A percentile compares a stretch with the other conserved stretches of the same genome.
These are phyloP conservation scores for Hydropotes inermis DNA, from an alignment of 2,113 vertebrate genomes.

Conservation along the genomic window DNA sequence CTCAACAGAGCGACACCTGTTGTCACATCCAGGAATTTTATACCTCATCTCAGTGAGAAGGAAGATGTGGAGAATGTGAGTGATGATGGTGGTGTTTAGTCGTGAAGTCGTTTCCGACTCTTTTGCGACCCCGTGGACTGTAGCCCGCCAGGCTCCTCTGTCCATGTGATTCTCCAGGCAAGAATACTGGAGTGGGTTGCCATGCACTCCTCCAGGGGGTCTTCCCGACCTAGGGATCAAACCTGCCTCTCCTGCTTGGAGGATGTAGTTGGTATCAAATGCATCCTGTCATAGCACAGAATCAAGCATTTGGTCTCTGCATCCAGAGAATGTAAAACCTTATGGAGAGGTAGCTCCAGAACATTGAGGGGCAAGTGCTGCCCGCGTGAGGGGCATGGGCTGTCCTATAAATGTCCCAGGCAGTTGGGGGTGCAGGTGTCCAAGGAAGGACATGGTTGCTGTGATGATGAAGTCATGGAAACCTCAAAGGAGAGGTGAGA, in stretches of 20 bases:
- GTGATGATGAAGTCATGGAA: not conserved
- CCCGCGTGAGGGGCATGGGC: accelerated
- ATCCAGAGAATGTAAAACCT: not conserved
- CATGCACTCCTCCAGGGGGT: not conserved
- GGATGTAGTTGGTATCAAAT: not conserved
- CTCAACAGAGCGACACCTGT: not conserved
- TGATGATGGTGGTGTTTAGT: not conserved
- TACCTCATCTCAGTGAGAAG: not conserved
- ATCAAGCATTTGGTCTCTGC: not conserved
- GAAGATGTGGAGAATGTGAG: not conserved
- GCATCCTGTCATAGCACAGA: not conserved
- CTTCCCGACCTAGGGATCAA: not conserved
- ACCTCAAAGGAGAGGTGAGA: not conserved
- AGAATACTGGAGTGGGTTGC: not conserved
- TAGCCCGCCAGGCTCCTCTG: not conserved
- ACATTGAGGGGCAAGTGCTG: not conserved
- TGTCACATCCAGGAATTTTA: not conserved
- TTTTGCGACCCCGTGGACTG: not conserved
- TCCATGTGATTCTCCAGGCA: not conserved
- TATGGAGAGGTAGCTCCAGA: not conserved
- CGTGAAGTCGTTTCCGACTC: not conserved
- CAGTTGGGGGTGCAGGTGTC: not conserved
- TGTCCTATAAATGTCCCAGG: not conserved
- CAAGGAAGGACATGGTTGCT: not conserved
- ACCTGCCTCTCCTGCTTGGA: not conserved